A percentile compares a stretch with the other conserved stretches of the same genome.
phyloP scores from a whole-genome alignment of 2,888 invertebrate genomes.

The Ophion slaviceki region DNA sequence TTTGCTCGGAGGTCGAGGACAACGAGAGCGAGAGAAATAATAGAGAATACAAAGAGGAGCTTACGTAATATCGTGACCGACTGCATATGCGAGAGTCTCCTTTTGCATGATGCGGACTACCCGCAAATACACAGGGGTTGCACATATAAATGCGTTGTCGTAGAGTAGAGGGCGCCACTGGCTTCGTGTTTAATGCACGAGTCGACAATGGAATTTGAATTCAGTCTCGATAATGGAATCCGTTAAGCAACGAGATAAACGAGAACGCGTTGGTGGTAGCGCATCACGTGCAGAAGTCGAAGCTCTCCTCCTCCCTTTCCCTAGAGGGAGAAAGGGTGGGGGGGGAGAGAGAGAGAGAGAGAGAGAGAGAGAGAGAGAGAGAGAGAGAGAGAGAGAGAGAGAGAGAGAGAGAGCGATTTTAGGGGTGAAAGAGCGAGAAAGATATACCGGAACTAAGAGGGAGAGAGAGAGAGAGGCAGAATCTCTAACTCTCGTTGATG shows the following conservation, averaged over 20 bases:
- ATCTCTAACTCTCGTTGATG: conserved; percentile 47
- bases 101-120: conserved; percentile 50
- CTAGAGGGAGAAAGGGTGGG: neutral
- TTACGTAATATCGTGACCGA: conserved; percentile 52
- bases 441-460: neutral
- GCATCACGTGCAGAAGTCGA: conserved; percentile 59
- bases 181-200: conserved; percentile 71
- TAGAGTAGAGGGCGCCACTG: conserved; percentile 46
- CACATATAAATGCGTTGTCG: conserved; percentile 41
- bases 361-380: neutral
- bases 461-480: conserved; percentile 19
- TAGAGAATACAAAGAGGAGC: conserved; percentile 49
- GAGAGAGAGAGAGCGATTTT: conserved; percentile 3
- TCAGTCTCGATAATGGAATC: conserved; percentile 69
- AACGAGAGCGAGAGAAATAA: conserved; percentile 13
- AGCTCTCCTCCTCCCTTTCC: conserved; percentile 22
- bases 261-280: conserved; percentile 63
- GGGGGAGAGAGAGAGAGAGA: conserved; percentile 15
- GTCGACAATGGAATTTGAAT: conserved; percentile 72
- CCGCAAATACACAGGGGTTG: conserved; percentile 14
- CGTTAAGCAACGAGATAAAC: conserved; percentile 68
- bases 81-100: conserved; percentile 52
- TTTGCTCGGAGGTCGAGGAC: neutral
- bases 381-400: conserved; percentile 2
- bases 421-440: conserved; percentile 15